Base-by-base conservation (phyloP, 53 echinoderm and acorn worm species). In the Stichopus horrens region DNA sequence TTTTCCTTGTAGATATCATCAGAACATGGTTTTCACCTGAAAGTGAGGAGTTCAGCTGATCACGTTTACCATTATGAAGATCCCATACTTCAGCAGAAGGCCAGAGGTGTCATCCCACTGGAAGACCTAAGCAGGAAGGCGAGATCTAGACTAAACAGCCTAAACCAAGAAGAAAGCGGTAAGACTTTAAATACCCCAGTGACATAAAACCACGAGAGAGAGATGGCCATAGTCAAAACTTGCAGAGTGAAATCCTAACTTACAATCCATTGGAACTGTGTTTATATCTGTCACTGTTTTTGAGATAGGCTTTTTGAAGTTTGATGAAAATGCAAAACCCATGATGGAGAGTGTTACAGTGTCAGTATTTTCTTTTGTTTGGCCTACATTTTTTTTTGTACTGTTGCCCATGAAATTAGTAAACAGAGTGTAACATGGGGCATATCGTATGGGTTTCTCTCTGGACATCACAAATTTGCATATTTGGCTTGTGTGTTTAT, bases 21-120 rank as follows among this genome's bases (percentile, higher is more conserved):
- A 14, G 97, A 97, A 74, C 83, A 88, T 76, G 83, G 83, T 6
- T 97, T 97, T 77, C 86, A 91, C 73, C 93, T 91, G 91, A 91
- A 90, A 88, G 51, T 97, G 13, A 80, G 76, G 18, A 93, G 89
- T 54, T 92, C 94, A 19, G 88, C 94, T 23, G 94, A 95, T 57
- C 95, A 95, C 76, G 95, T 98, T 14, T 76, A 94, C 55, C 85
- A 93, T 9, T 98, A 98, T 76, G 98, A 98, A 74, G 98, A 96
- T 7, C 89, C 88, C 0, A 20, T 73, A 54, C 90, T 98, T 5
- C 98, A 98, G 90, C 98, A 98, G 86, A 92, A 95, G 74, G 98
- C 98, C 9, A 88, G 93, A 60, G 88, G 91, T 23, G 88, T 89
- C 19, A 98, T 98, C 52, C 93, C 93, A 7, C 77, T 86, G 7